phyloP scores from a whole-genome alignment of 1,140 invertebrate species.

The Lerema accius region DNA sequence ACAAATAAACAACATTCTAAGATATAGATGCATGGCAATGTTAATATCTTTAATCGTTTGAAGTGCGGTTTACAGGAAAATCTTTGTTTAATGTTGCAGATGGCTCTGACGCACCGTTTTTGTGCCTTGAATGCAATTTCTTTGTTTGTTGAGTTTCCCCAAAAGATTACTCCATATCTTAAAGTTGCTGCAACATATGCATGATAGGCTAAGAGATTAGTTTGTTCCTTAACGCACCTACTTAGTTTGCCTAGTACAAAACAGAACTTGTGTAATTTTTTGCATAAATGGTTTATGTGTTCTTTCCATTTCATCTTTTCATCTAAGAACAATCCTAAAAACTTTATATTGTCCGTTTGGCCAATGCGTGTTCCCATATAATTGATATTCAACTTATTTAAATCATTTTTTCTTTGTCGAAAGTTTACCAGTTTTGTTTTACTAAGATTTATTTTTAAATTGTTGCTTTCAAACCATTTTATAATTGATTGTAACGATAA shows the following conservation, averaged over 20 bases:
- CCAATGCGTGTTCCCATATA: background rate
- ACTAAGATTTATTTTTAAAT: background rate
- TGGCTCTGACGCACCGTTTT: constrained; percentile 11
- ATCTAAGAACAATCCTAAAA: constrained; percentile 1
- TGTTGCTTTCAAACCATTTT: background rate
- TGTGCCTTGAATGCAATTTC: background rate
- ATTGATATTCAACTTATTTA: background rate
- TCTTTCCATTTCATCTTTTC: constrained; percentile 11
- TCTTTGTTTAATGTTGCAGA: background rate
- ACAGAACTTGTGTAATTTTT: constrained; percentile 5
- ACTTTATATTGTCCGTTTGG: constrained; percentile 6
- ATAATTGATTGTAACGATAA: background rate
- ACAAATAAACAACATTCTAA: background rate
- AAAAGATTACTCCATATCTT: constrained; percentile 32
- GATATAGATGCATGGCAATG: background rate
- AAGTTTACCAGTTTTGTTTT: background rate
- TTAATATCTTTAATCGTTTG: background rate
- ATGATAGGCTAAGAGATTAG: constrained; percentile 11
- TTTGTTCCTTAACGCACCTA: background rate
- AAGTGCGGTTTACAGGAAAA: constrained; percentile 1
- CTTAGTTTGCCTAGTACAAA: constrained; percentile 1
- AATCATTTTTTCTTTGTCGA: background rate
- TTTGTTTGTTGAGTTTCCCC: constrained; percentile 26
- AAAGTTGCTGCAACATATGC: background rate
- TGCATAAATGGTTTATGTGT: constrained; percentile 6